These are phyloP conservation scores for Abramis brama DNA, from an alignment of 2,113 vertebrate genomes.

Conservation along the genomic window DNA sequence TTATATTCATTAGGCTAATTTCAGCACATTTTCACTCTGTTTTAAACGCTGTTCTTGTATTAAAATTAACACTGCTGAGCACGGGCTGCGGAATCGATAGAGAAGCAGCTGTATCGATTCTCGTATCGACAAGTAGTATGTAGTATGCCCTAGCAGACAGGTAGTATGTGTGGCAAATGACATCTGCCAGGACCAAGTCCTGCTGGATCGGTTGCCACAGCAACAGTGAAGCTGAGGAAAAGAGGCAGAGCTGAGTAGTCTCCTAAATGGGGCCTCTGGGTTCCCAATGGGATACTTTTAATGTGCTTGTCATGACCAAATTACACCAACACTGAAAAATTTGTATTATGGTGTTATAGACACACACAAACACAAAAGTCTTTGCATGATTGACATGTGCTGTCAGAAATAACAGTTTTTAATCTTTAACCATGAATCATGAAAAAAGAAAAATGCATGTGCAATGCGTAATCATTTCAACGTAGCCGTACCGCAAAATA, in stretches of 20 bases:
- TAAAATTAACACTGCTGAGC: too few species aligned
- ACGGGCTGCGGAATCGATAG: too few species aligned
- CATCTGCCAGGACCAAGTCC: background rate
- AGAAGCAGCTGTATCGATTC: too few species aligned
- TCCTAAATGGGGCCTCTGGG: background rate
- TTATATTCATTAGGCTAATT: too few species aligned
- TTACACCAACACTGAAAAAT: background rate
- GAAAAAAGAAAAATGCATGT: too few species aligned
- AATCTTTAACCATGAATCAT: background rate
- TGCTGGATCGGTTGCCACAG: conserved; percentile 10
- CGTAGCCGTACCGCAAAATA: background rate
- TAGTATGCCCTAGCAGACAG: too few species aligned
- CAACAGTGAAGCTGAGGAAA: background rate
- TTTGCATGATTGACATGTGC: background rate
- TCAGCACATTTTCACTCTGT: too few species aligned
- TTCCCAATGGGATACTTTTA: background rate
- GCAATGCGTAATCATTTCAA: background rate
- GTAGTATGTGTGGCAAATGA: background rate
- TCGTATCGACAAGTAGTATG: too few species aligned
- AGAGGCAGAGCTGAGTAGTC: background rate
- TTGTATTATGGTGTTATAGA: background rate
- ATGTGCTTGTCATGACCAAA: background rate
- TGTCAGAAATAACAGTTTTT: background rate
- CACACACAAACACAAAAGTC: background rate
- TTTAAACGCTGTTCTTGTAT: too few species aligned